Conservation (phyloP, 2,888 invertebrate genomes). For the Callyntrura guangdongensis region DNA sequence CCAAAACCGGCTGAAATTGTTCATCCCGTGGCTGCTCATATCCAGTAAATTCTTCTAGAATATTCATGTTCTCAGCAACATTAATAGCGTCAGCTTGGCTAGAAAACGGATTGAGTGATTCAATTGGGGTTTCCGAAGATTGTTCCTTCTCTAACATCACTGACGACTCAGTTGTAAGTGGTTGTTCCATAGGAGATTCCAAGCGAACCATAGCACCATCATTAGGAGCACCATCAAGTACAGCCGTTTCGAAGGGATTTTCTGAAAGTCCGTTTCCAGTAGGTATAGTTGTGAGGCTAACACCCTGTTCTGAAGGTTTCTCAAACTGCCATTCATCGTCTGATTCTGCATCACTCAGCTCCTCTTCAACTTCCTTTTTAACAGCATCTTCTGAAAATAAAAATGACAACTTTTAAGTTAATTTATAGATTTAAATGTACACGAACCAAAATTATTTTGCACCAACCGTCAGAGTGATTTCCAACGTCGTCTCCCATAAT, state of each 20-base stretch:
- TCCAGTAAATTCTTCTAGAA: not conserved
- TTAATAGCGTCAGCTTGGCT: not conserved
- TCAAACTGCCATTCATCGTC: conserved; percentile 81
- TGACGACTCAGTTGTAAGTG: not conserved
- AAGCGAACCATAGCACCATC: not conserved
- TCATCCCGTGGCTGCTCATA: too few species aligned
- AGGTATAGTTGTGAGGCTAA: not conserved
- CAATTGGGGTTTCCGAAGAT: not conserved
- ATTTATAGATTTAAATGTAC: too few species aligned
- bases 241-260: conserved; percentile 14
- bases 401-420: not conserved
- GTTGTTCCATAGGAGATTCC: not conserved
- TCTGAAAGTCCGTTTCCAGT: conserved; percentile 31
- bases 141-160: conserved; percentile 3
- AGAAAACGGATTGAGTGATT: conserved; percentile 48
- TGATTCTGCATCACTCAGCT: conserved; percentile 74
- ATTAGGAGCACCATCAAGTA: not conserved
- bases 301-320: conserved; percentile 84
- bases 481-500: conserved; percentile 49
- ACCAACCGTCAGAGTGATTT: conserved; percentile 57
- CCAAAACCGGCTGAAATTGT: too few species aligned
- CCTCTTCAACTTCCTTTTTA: conserved; percentile 43
- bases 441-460: not conserved
- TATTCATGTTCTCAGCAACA: not conserved
- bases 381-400: conserved; percentile 22